A percentile compares a stretch with the other conserved stretches of the same genome.
Evolutionary conservation across 2,888 invertebrate species (phyloP).

Genomic region (Cerceris ruficornis): DNA sequence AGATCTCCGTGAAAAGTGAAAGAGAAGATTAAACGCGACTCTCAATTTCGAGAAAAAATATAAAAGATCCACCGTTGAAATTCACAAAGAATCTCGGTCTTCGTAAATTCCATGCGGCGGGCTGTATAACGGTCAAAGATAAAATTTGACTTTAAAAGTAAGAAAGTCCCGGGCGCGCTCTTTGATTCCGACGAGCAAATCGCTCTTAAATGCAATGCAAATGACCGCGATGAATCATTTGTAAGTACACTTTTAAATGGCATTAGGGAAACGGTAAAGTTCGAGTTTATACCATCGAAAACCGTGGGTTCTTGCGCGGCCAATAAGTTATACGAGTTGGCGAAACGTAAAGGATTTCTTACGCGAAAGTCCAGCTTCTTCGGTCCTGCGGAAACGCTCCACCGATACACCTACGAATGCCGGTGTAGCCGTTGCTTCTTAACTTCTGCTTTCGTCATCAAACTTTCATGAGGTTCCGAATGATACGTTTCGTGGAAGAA

Average conservation of each 20-base stretch:
- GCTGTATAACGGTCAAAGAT: not conserved
- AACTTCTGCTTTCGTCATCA: conserved; percentile 72
- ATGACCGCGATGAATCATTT: conserved; percentile 40
- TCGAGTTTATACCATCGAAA: conserved; percentile 45
- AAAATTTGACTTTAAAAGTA: not conserved
- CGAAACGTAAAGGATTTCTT: conserved; percentile 45
- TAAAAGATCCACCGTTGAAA: not conserved
- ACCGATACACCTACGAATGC: conserved; percentile 59
- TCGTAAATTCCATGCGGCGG: not conserved
- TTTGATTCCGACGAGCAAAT: conserved; percentile 24
- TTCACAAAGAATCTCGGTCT: not conserved
- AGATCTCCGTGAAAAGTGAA: too few relatives aligned
- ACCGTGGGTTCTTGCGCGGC: conserved; percentile 48
- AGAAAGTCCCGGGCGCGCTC: not conserved
- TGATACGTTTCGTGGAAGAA: conserved; percentile 64
- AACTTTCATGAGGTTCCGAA: conserved; percentile 76
- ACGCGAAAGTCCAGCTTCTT: conserved; percentile 48
- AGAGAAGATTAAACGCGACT: too few relatives aligned
- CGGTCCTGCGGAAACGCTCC: conserved; percentile 55
- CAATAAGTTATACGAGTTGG: conserved; percentile 60
- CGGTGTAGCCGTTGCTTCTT: conserved; percentile 52
- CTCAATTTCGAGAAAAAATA: too few relatives aligned
- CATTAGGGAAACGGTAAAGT: conserved; percentile 32
- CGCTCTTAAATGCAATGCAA: conserved; percentile 50
- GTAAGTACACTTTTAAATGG: conserved; percentile 41